Conservation (phyloP, 2,888 invertebrate species). For the Sabellastarte sp. region DNA sequence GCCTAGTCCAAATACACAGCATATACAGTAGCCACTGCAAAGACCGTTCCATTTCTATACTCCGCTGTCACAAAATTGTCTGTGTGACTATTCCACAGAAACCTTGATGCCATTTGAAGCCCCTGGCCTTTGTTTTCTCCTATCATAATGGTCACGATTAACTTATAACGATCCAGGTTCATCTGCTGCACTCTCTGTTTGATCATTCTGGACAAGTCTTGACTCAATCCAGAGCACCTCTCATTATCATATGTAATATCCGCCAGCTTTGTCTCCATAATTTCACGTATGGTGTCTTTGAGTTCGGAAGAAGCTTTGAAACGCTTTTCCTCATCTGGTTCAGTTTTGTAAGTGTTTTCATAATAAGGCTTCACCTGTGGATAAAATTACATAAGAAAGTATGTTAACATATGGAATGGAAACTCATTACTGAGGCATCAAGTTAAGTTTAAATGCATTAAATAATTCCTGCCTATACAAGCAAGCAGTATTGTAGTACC, state of each 20-base stretch:
- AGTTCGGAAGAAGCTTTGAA: too few relatives aligned
- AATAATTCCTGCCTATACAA: too few relatives aligned
- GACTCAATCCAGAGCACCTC: conserved; percentile 30
- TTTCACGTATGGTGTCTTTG: neutral
- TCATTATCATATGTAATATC: neutral
- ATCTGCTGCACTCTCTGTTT: conserved; percentile 40
- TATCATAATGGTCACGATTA: conserved; percentile 35
- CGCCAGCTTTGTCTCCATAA: neutral
- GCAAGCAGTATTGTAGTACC: too few relatives aligned
- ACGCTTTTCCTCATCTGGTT: neutral
- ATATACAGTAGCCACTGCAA: conserved; percentile 40
- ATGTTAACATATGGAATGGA: too few relatives aligned
- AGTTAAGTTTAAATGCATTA: too few relatives aligned
- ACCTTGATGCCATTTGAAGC: conserved; percentile 31
- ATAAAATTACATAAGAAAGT: too few relatives aligned
- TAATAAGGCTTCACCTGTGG: too few relatives aligned
- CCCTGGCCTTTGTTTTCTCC: conserved; percentile 39
- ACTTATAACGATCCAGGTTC: conserved; percentile 42
- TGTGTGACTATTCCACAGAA: conserved; percentile 37
- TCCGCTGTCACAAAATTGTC: conserved; percentile 39
- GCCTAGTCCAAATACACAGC: conserved; percentile 42
- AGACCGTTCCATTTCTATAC: conserved; percentile 32
- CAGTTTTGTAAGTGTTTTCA: neutral
- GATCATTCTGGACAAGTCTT: conserved; percentile 38
- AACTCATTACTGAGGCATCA: too few relatives aligned